Evolutionary conservation across 37 sponge, comb jelly and placozoan species (phyloP), one percentile per base, ranked within the genome.

Genomic region (Chondrosia reniformis): DNA sequence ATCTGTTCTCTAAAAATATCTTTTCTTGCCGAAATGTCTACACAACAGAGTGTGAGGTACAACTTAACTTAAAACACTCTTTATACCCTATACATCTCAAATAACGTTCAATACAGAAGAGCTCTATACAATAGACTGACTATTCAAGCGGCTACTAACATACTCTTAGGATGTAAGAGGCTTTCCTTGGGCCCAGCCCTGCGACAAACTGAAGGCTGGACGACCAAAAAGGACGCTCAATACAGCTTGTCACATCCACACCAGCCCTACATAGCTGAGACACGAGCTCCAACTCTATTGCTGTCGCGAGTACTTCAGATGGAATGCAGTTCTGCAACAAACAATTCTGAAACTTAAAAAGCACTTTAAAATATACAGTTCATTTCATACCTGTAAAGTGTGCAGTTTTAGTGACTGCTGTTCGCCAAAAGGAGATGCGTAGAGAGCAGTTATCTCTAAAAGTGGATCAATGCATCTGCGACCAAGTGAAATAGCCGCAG

Each of bases 181-280:
- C 91, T 79, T 98, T 98, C 56, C 99, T 80, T 8, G 99, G 99
- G 17, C 99, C 99, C 25, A 98, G 75, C 1, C 99, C 99, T 81
- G 87, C 85, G 59, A 98, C 89, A 80, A 83, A 98, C 64, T 83
- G 74, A 15, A 95, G 79, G 57, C 89, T 52, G 27, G 41, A 34
- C 45, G 74, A 75, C 41, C 80, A 79, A 77, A 89, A 92, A 25
- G 84, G 78, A 65, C 90, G 85, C 62, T 94, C 89, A 75, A 95
- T 56, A 49, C 87, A 75, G 27, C 67, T 76, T 81, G 92, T 91
- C 19, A 98, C 64, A 62, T 98, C 99, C 8, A 98, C 96, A 54
- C 99, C 99, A 28, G 95, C 87, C 62, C 90, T 84, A 33, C 92
- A 93, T 7, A 98, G 78, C 4, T 76, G 66, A 13, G 75, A 85